phyloP scores from a whole-genome alignment of 1,140 invertebrate species.

The Macrobrachium rosenbergii region DNA sequence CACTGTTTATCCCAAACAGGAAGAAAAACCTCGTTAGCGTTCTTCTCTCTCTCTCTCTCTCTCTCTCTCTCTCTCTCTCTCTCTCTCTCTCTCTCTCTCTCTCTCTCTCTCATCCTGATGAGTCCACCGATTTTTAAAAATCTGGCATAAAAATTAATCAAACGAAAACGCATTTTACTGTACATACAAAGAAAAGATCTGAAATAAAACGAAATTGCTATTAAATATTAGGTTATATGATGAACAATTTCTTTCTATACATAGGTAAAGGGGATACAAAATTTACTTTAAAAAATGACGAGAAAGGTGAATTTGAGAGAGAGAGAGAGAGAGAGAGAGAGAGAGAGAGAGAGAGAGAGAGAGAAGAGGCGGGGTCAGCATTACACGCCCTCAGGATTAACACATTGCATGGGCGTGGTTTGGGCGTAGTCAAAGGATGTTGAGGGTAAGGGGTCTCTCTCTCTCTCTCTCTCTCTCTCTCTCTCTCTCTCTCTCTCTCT shows the following conservation, averaged over 20 bases:
- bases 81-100: constrained; percentile 1
- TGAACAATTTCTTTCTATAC: too few species aligned
- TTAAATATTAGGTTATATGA: neutral
- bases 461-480: too few species aligned
- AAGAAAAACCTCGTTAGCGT: neutral
- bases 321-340: neutral
- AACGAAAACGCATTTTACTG: neutral
- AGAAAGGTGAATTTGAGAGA: neutral
- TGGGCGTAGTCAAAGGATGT: too few species aligned
- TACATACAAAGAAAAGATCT: neutral
- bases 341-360: constrained; percentile 15
- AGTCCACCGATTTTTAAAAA: neutral
- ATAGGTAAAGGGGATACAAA: neutral
- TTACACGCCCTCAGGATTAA: neutral
- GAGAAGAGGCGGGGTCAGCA: neutral
- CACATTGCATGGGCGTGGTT: too few species aligned
- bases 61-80: neutral
- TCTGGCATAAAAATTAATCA: too few species aligned
- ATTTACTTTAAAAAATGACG: too few species aligned
- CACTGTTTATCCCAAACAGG: too few species aligned
- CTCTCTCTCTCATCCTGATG: neutral
- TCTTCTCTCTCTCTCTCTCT: neutral
- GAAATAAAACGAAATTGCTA: too few species aligned
- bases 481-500: too few species aligned
- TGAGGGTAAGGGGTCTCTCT: too few species aligned